Percentiles rank a stretch among this genome's conserved stretches.
These are phyloP conservation scores for Ciona savignyi DNA, from an alignment of 23 tunicate genomes.

Conservation along the genomic window DNA sequence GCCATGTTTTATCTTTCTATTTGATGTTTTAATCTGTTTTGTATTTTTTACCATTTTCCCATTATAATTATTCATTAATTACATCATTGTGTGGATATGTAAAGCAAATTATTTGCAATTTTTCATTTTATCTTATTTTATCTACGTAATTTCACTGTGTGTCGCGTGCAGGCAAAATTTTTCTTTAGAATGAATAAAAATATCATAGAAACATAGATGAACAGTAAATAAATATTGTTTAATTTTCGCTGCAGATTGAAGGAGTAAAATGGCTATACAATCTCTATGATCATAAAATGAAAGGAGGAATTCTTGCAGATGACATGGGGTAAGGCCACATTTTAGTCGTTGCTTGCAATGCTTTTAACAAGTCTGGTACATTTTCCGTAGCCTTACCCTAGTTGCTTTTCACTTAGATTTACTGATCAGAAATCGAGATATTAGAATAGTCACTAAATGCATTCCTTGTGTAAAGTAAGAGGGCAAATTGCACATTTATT, in stretches of 20 bases:
- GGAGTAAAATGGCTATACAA: conserved; percentile 89
- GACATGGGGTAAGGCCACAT: conserved; percentile 80
- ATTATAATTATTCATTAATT: too few species aligned
- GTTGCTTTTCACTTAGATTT: background rate
- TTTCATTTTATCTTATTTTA: too few species aligned
- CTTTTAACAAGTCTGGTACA: too few species aligned
- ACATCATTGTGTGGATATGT: too few species aligned
- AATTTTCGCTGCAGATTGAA: conserved; percentile 38
- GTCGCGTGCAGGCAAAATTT: background rate
- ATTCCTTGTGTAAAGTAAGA: background rate
- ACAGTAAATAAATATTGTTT: background rate
- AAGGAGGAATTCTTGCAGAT: conserved; percentile 93
- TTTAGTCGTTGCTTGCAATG: too few species aligned
- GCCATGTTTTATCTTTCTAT: too few species aligned
- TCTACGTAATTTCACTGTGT: too few species aligned
- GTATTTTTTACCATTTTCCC: too few species aligned
- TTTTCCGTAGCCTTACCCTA: background rate
- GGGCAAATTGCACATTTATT: too few species aligned
- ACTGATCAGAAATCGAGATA: background rate
- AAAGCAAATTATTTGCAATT: too few species aligned
- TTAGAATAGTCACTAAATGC: background rate
- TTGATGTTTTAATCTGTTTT: too few species aligned
- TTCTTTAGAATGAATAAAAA: background rate
- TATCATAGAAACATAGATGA: too few species aligned
- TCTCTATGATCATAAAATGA: conserved; percentile 32